phyloP scores from a whole-genome alignment of 2,797 vertebrate species.

The Manis crassicaudata region DNA sequence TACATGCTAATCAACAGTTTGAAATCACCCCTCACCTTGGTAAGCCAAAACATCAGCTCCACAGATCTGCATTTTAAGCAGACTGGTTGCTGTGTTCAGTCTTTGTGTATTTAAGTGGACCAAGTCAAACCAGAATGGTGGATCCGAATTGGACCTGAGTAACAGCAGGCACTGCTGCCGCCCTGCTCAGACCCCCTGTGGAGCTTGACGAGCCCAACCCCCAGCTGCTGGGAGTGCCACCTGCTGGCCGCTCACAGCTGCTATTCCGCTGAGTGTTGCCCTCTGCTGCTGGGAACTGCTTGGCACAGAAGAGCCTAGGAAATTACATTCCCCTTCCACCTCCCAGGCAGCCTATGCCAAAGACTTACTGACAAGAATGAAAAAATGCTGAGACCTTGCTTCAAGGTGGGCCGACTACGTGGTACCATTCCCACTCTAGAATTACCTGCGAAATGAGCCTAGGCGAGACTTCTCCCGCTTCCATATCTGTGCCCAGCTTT shows the following conservation, averaged over 20 bases:
- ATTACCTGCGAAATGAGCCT: neutral
- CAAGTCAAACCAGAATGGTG: neutral
- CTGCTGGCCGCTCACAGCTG: neutral
- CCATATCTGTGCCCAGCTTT: fast-evolving
- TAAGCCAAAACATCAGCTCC: neutral
- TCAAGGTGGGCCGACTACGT: neutral
- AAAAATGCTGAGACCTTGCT: neutral
- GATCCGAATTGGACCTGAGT: neutral
- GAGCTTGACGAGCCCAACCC: neutral
- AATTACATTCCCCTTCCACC: neutral
- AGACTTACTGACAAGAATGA: neutral
- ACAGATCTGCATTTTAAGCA: neutral
- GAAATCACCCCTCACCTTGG: neutral
- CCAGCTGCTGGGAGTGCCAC: neutral
- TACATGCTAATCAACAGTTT: neutral
- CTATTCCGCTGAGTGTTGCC: neutral
- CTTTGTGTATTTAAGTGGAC: neutral
- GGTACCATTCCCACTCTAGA: neutral
- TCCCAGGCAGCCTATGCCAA: neutral
- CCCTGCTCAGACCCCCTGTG: neutral
- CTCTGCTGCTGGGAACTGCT: neutral
- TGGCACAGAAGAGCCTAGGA: neutral
- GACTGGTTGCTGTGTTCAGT: neutral
- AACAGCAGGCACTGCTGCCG: too few relatives aligned
- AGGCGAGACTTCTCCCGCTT: neutral